Evolutionary conservation across 2,113 vertebrate species (phyloP), one percentile per base, ranked within the genome.

Genomic region (Cinclus cinclus): DNA sequence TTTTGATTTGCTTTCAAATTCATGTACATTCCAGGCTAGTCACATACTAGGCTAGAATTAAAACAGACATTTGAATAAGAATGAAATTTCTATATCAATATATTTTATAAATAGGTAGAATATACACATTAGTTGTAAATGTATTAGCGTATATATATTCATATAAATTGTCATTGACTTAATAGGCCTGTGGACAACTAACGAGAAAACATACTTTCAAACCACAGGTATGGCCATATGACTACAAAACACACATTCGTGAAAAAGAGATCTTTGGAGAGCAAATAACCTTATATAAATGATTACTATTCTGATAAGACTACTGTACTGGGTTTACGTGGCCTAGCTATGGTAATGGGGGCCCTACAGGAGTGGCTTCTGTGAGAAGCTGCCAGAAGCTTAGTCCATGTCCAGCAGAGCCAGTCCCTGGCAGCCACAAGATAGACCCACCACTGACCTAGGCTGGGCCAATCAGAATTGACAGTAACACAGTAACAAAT

Each of bases 391-490:
- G 7, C 12, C 22, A 52, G 15, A 74, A 50, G 15, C 37, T 59
- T 67, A 15, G 6, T 33, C 52, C 27, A 59, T 10, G 19, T 46
- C 13, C 23, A 33, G 37, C 37, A 67, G 5, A 52, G 33, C 6
- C 37, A 74, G 16, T 50, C 2, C 10, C 18, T 14, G 22, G 5
- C 11, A 15, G 31, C 33, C 24, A 6, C 7, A 50, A 50, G 31
- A 37, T 3, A 15, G 31, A 73, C 10, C 15, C 12, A 44, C 10
- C 0, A 0, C 11, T 56, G 27, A 18, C 18, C 35, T 44, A 39
- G 25, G 5, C 30, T 50, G 11, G 37, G 8, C 31, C 35, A 50
- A 8, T 31, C 11, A 56, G 16, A 42, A 27, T 9, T 49, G 27
- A 56, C 10, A 42, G 31, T 7, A 65, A 50, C 9, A 22, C 0